These are phyloP conservation scores for Rachycentron canadum DNA, from an alignment of 2,797 vertebrate species.

Conservation along the genomic window DNA sequence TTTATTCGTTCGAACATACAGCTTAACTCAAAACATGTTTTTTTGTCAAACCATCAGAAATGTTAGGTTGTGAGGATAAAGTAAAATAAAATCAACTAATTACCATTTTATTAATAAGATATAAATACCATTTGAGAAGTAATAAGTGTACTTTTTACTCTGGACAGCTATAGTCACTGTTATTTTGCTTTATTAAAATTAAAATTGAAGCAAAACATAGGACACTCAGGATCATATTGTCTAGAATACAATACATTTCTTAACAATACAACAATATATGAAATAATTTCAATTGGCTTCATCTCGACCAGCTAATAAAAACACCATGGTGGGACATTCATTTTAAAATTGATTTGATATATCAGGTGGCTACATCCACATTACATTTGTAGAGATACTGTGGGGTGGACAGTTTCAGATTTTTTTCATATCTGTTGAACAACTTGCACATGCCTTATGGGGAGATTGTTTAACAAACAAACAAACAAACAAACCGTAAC, in stretches of 20 bases:
- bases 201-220: not conserved
- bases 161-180: not conserved
- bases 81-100: not conserved
- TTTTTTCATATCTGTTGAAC: not conserved
- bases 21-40: too few species aligned
- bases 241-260: too few species aligned
- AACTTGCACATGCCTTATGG: not conserved
- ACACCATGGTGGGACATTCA: not conserved
- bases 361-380: not conserved
- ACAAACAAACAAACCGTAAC: too few species aligned
- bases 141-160: too few species aligned
- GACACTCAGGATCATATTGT: too few species aligned
- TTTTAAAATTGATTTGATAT: not conserved
- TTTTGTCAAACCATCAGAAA: not conserved
- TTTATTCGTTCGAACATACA: not conserved
- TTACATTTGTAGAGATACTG: not conserved
- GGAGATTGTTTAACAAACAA: not conserved
- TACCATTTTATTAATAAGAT: too few species aligned
- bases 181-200: not conserved
- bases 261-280: not conserved
- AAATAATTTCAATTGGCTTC: not conserved
- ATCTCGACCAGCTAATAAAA: not conserved
- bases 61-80: too few species aligned
- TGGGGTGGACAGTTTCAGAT: not conserved
- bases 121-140: too few species aligned